phyloP scores from a whole-genome alignment of 2,888 invertebrate genomes.

The Pyrrhia umbra region DNA sequence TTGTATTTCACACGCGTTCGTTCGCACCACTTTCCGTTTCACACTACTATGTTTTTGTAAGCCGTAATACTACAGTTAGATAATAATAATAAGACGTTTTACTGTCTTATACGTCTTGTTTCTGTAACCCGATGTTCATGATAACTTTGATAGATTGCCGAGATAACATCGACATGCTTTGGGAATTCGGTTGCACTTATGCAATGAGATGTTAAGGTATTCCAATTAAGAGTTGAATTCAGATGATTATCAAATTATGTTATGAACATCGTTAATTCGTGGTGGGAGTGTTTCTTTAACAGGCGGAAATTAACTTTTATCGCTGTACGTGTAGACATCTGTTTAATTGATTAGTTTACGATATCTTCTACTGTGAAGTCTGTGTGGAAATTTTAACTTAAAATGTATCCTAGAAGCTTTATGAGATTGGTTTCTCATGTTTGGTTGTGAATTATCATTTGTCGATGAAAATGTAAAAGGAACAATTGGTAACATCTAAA shows the following conservation, averaged over 20 bases:
- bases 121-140: slow-evolving; percentile 43
- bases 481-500: no score
- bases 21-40: slow-evolving; percentile 84
- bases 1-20: slow-evolving; percentile 80
- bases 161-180: slow-evolving; percentile 56
- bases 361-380: slow-evolving; percentile 3
- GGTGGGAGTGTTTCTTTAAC: slow-evolving; percentile 19
- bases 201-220: slow-evolving; percentile 42
- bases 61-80: slow-evolving; percentile 60
- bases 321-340: slow-evolving; percentile 4
- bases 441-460: no score
- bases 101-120: slow-evolving; percentile 51
- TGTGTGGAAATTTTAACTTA: neutral
- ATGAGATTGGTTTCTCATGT: no score
- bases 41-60: slow-evolving; percentile 66
- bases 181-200: slow-evolving; percentile 42
- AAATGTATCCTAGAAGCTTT: no score
- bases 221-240: slow-evolving; percentile 29
- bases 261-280: slow-evolving; percentile 29
- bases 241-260: slow-evolving; percentile 42
- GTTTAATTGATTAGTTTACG: slow-evolving; percentile 16
- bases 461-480: no score
- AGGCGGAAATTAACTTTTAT: slow-evolving; percentile 24
- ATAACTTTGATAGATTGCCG: slow-evolving; percentile 61
- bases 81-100: slow-evolving; percentile 66